phyloP scores from a whole-genome alignment of 2,797 vertebrate genomes.

The Rhinophrynus dorsalis region DNA sequence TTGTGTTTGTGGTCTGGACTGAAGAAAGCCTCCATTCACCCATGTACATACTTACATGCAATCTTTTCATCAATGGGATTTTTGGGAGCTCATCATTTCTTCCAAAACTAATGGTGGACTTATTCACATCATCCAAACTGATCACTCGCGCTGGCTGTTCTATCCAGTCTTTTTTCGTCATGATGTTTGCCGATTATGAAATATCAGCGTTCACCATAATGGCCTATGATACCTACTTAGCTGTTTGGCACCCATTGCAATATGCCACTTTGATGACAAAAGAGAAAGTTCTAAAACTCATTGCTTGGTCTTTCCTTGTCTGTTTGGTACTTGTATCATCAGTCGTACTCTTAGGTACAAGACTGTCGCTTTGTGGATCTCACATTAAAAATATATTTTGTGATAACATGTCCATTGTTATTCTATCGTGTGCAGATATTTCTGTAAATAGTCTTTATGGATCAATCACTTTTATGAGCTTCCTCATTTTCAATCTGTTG shows the following conservation, averaged over 20 bases:
- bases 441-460: background rate
- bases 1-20: background rate
- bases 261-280: constrained; percentile 13
- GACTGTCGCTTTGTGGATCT: constrained; percentile 12
- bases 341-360: background rate
- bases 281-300: background rate
- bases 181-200: background rate
- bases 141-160: constrained; percentile 2
- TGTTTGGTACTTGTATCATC: background rate
- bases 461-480: too few species aligned
- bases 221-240: constrained; percentile 18
- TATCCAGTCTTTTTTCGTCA: background rate
- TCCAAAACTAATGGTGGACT: constrained; percentile 5
- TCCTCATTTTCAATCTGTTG: background rate
- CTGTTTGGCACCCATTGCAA: constrained; percentile 7
- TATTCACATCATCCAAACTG: background rate
- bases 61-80: constrained; percentile 1
- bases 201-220: constrained; percentile 1
- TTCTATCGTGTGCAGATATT: constrained; percentile 8
- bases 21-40: constrained; percentile 13
- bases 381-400: constrained; percentile 32
- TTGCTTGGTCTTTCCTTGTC: background rate
- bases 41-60: constrained; percentile 25
- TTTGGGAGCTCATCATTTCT: constrained; percentile 7
- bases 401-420: constrained; percentile 22